These are phyloP conservation scores for Darevskia mixta DNA, from an alignment of 2,797 vertebrate genomes.

Conservation along the genomic window DNA sequence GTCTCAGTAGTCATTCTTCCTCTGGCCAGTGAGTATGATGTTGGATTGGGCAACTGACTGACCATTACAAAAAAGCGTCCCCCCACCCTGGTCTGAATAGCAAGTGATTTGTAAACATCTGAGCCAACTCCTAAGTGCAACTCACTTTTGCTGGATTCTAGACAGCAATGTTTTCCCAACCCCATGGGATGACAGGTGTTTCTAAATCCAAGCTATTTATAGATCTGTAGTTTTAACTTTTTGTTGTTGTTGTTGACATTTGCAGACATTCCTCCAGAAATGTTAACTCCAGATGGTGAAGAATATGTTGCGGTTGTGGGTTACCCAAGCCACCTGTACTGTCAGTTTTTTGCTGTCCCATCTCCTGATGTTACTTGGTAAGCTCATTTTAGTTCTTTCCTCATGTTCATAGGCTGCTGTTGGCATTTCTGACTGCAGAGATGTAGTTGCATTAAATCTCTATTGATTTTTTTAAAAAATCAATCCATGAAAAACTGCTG, in stretches of 20 bases:
- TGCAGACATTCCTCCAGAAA: constrained; percentile 90
- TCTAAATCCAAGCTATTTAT: not conserved
- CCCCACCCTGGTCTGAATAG: not conserved
- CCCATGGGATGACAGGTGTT: not conserved
- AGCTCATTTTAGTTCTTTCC: constrained; percentile 50
- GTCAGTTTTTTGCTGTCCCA: constrained; percentile 92
- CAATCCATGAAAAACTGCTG: not conserved
- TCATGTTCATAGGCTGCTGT: constrained; percentile 1
- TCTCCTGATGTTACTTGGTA: constrained; percentile 87
- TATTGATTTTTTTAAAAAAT: not conserved
- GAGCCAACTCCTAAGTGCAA: too few species aligned
- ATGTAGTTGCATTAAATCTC: not conserved
- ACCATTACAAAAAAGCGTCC: not conserved
- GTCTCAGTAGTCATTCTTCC: not conserved
- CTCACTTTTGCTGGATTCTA: not conserved
- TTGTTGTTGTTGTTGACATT: constrained; percentile 1
- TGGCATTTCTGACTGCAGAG: accelerated
- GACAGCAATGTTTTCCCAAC: too few species aligned
- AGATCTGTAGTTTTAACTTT: not conserved
- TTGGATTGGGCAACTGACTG: not conserved
- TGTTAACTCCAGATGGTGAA: constrained; percentile 86
- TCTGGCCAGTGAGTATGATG: not conserved
- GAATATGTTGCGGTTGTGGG: constrained; percentile 87
- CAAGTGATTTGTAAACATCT: too few species aligned
- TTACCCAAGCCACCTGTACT: constrained; percentile 85